These are phyloP conservation scores for Porites divaricata DNA, from an alignment of 92 coral and sea anemone genomes.

Conservation along the genomic window DNA sequence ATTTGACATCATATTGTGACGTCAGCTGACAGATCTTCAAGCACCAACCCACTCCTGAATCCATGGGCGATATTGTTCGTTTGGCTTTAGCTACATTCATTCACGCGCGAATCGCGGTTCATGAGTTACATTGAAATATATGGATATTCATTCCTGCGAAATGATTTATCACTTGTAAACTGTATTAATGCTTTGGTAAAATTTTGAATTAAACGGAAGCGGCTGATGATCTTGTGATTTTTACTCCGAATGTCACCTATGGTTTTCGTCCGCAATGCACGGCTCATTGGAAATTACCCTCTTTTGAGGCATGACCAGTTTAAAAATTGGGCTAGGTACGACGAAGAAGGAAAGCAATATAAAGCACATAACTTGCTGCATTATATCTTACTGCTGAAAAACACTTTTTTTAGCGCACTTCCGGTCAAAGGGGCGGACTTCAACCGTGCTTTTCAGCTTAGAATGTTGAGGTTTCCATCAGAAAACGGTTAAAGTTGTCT, in stretches of 20 bases:
- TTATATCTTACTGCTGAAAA: slow-evolving; percentile 9
- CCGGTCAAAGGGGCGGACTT: slow-evolving; percentile 21
- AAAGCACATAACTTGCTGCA: background rate
- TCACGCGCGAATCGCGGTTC: slow-evolving; percentile 1
- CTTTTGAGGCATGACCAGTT: slow-evolving; percentile 2
- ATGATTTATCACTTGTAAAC: slow-evolving; percentile 16
- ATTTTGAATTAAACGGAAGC: background rate
- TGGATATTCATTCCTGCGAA: background rate
- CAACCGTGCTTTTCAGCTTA: background rate
- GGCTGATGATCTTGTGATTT: slow-evolving; percentile 17
- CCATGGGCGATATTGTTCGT: slow-evolving; percentile 30
- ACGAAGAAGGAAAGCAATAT: slow-evolving; percentile 27
- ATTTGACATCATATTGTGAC: slow-evolving; percentile 98
- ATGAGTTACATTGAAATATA: background rate
- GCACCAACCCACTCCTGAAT: slow-evolving; percentile 71
- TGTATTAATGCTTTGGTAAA: background rate
- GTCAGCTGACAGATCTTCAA: slow-evolving; percentile 88
- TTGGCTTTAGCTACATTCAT: background rate
- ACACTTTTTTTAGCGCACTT: slow-evolving; percentile 24
- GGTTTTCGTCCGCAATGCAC: slow-evolving; percentile 24
- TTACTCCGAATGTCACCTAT: slow-evolving; percentile 1
- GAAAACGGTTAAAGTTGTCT: background rate
- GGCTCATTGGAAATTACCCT: background rate
- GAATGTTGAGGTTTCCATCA: background rate
- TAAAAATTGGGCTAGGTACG: background rate